These are phyloP conservation scores for Anorthoa munda DNA, from an alignment of 2,888 invertebrate species.

Conservation along the genomic window DNA sequence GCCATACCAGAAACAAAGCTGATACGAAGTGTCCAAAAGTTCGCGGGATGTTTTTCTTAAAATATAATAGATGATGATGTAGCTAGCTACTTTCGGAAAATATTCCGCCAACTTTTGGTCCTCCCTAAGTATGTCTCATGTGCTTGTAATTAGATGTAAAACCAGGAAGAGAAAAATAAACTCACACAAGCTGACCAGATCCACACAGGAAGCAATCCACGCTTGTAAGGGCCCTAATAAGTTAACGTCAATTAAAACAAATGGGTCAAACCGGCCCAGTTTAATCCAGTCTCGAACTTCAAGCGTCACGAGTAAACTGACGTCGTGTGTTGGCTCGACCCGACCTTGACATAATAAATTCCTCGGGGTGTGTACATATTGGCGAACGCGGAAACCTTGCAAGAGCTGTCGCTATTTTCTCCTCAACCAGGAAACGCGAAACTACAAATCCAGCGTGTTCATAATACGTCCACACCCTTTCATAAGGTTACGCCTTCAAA, in stretches of 20 bases:
- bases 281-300: slow-evolving; percentile 18
- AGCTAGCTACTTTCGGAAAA: too few species aligned
- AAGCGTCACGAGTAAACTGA: slow-evolving; percentile 17
- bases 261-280: slow-evolving; percentile 9
- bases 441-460: background rate
- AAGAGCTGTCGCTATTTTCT: background rate
- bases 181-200: background rate
- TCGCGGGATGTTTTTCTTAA: too few species aligned
- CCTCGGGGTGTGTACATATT: slow-evolving; percentile 39
- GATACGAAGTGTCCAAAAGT: background rate
- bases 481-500: slow-evolving; percentile 31
- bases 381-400: slow-evolving; percentile 25
- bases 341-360: slow-evolving; percentile 54
- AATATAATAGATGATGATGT: too few species aligned
- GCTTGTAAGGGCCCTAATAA: background rate
- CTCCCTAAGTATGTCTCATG: background rate
- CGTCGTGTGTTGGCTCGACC: slow-evolving; percentile 50
- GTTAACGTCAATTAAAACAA: slow-evolving; percentile 18
- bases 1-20: background rate
- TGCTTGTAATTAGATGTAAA: background rate
- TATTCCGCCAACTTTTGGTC: too few species aligned
- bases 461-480: slow-evolving; percentile 19
- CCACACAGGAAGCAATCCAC: background rate
- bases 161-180: background rate
- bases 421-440: background rate